Base-by-base conservation (phyloP, 2,113 vertebrate genomes). In the Abramis brama region DNA sequence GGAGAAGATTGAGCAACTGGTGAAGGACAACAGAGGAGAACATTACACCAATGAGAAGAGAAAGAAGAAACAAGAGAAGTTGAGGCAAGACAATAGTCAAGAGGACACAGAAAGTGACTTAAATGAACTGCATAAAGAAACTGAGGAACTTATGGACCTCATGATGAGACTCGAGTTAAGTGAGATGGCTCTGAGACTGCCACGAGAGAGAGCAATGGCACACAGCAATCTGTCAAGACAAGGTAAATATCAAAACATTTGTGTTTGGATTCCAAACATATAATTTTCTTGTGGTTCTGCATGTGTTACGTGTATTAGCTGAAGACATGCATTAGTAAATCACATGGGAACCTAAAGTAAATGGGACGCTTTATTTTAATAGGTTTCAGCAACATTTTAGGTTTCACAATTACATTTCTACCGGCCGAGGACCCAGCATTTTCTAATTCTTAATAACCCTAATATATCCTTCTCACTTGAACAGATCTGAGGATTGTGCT, bases 141-240 rank as follows among this genome's bases (percentile, higher is more conserved):
- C 79, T 25, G 91, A 89, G 68, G 39, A 92, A 33, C 73, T 86
- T 6, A 70, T 94, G 10, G 75, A 77, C 30, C 92, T 92, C 36
- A 8, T 71, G 11, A 4, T 71, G 19, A 19, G 19, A 11, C 68
- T 71, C 11, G 33, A 39, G 68, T 21, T 71, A 39, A 71, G 33
- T 71, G 8, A 39, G 8, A 11, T 71, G 68, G 68, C 30, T 39
- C 30, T 71, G 30, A 39, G 4, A 23, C 1, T 39, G 17, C 11
- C 33, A 23, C 68, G 5, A 39, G 17, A 0, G 0, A 71, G 33
- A 71, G 33, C 68, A 43, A 71, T 5, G 68, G 3, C 3, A 21
- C 33, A 39, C 17, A 71, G 68, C 3, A 71, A 71, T 23, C 33
- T 39, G 19, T 39, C 33, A 11, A 71, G 1, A 71, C 68, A 21